phyloP scores from a whole-genome alignment of 2,797 vertebrate species.

The Lagodon rhomboides region DNA sequence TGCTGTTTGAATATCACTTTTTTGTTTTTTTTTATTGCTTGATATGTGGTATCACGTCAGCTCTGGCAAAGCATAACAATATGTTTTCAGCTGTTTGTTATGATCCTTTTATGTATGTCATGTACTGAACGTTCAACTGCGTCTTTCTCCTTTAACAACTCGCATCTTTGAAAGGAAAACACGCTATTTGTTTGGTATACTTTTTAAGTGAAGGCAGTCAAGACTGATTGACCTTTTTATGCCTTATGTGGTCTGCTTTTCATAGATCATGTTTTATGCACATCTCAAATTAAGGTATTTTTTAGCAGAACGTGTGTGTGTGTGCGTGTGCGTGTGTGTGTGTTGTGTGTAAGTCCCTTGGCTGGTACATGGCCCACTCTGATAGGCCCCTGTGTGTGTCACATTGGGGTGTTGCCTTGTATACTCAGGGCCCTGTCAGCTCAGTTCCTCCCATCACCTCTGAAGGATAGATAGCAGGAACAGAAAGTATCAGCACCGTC shows the following conservation, averaged over 20 bases:
- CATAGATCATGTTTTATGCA: neutral
- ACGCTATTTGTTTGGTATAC: neutral
- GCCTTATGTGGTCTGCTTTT: neutral
- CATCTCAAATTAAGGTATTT: neutral
- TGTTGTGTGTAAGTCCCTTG: neutral
- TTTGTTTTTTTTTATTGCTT: conserved; percentile 36
- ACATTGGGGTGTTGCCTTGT: conserved; percentile 69
- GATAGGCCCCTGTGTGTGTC: conserved; percentile 66
- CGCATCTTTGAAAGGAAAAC: neutral
- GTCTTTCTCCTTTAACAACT: neutral
- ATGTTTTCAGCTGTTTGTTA: conserved; percentile 25
- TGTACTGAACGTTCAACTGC: neutral
- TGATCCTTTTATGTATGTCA: neutral
- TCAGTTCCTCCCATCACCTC: conserved; percentile 74
- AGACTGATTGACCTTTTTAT: neutral
- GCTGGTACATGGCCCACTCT: conserved; percentile 35
- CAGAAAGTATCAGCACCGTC: conserved; percentile 60
- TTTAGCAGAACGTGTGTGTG: neutral
- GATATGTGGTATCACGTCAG: conserved; percentile 35
- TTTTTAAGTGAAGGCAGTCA: neutral
- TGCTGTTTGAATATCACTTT: conserved; percentile 27
- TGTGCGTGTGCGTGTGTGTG: neutral
- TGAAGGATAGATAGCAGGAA: conserved; percentile 69
- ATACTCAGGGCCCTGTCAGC: conserved; percentile 45
- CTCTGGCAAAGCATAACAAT: conserved; percentile 12